Evolutionary conservation across 2,888 invertebrate genomes (phyloP).

Genomic region (Drepana falcataria): DNA sequence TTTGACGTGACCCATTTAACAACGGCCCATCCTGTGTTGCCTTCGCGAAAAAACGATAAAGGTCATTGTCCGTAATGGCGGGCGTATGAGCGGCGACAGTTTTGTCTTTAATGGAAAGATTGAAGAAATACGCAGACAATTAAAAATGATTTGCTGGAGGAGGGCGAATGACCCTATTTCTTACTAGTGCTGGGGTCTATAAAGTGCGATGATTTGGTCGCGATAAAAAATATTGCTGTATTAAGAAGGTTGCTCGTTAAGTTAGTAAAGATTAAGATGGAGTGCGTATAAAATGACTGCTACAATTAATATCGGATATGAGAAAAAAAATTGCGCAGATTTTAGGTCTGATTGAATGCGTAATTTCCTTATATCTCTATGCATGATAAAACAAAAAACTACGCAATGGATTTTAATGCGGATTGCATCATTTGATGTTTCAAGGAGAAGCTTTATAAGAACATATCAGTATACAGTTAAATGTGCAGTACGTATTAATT

Average conservation of each 20-base stretch:
- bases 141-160: conserved; percentile 72
- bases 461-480: too few species aligned
- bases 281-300: neutral
- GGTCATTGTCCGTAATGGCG: conserved; percentile 42
- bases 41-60: conserved; percentile 39
- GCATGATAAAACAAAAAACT: too few species aligned
- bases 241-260: neutral
- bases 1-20: conserved; percentile 61
- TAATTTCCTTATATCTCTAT: too few species aligned
- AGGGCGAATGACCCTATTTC: conserved; percentile 71
- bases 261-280: neutral
- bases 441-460: too few species aligned
- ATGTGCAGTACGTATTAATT: too few species aligned
- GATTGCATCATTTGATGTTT: too few species aligned
- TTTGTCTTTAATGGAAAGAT: conserved; percentile 58
- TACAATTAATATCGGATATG: neutral
- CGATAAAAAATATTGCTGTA: conserved; percentile 9
- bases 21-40: conserved; percentile 36
- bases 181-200: conserved; percentile 42
- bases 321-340: too few species aligned
- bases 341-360: too few species aligned
- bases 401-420: too few species aligned
- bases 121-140: conserved; percentile 67
- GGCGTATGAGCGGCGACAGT: conserved; percentile 27
- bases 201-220: neutral